Evolutionary conservation across 2,113 vertebrate species (phyloP).

Genomic region (Alligator sinensis): DNA sequence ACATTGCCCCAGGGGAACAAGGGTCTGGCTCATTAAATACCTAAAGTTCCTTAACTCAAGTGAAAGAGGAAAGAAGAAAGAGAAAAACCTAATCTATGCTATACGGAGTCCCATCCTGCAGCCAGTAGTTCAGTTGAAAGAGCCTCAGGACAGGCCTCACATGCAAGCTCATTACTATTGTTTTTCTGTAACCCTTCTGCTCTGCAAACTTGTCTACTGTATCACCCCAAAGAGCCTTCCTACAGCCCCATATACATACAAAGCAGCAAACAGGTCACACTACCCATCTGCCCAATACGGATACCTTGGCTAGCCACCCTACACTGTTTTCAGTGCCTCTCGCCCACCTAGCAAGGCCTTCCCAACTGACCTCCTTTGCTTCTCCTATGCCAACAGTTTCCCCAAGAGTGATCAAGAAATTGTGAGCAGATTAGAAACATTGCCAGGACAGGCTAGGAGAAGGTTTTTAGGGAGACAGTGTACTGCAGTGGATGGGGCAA

Average conservation of each 20-base stretch:
- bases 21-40: neutral
- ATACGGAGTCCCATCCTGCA: neutral
- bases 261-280: rapidly evolving
- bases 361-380: neutral
- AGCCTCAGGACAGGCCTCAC: neutral
- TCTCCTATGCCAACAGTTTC: neutral
- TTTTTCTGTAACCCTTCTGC: neutral
- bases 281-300: neutral
- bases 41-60: neutral
- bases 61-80: neutral
- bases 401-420: neutral
- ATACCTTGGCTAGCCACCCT: neutral
- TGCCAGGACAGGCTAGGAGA: rapidly evolving
- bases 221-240: neutral
- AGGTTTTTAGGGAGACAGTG: neutral
- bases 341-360: neutral
- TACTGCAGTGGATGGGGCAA: neutral
- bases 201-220: neutral
- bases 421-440: neutral
- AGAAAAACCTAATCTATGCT: neutral
- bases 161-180: neutral
- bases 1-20: conserved; percentile 6
- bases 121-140: neutral
- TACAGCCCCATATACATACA: neutral
- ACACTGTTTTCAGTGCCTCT: neutral